Evolutionary conservation across 2,888 invertebrate species (phyloP).

Genomic region (Philaethria dido): DNA sequence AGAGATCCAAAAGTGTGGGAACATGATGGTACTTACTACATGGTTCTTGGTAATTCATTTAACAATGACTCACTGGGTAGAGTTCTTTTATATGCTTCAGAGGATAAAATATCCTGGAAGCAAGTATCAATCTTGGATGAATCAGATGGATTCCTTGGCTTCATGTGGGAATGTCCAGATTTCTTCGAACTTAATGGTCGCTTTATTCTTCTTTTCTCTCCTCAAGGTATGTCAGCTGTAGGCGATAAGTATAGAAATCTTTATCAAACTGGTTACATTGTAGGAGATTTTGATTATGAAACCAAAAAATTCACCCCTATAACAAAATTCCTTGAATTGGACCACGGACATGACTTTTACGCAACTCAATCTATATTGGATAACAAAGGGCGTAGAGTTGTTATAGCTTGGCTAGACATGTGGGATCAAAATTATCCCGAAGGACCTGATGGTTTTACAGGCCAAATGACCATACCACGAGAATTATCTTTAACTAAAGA

Average conservation of each 20-base stretch:
- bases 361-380: slow-evolving; percentile 70
- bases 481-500: slow-evolving; percentile 55
- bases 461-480: slow-evolving; percentile 69
- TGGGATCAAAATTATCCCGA: slow-evolving; percentile 73
- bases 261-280: slow-evolving; percentile 72
- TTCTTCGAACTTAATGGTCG: slow-evolving; percentile 69
- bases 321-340: slow-evolving; percentile 63
- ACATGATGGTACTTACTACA: slow-evolving; percentile 63
- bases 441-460: slow-evolving; percentile 66
- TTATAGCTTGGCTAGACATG: slow-evolving; percentile 74
- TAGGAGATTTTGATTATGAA: slow-evolving; percentile 68
- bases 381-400: slow-evolving; percentile 54
- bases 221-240: slow-evolving; percentile 65
- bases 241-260: slow-evolving; percentile 67
- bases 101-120: slow-evolving; percentile 62
- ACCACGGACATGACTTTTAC: slow-evolving; percentile 74
- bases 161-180: slow-evolving; percentile 82
- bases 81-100: slow-evolving; percentile 63
- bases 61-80: slow-evolving; percentile 59
- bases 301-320: slow-evolving; percentile 55
- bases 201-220: slow-evolving; percentile 70
- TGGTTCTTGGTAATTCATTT: slow-evolving; percentile 73
- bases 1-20: slow-evolving; percentile 81
- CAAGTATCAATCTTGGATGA: slow-evolving; percentile 56
- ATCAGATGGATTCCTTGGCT: slow-evolving; percentile 66